Percentiles rank a stretch among this genome's conserved stretches.
phyloP scores from a whole-genome alignment of 2,888 invertebrate genomes.

The Epistrophe eligans region DNA sequence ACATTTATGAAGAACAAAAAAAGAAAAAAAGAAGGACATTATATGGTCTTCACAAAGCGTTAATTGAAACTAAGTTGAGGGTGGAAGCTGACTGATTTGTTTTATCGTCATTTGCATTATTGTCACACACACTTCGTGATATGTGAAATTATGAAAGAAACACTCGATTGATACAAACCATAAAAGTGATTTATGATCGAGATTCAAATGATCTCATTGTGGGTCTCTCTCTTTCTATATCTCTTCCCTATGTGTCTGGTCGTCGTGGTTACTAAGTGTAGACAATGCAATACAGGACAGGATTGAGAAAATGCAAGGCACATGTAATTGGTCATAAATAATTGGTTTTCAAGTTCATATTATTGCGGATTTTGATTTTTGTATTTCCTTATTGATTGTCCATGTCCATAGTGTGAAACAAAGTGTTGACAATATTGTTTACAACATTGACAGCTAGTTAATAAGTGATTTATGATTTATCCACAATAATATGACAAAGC shows the following conservation, averaged over 20 bases:
- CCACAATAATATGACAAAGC: background rate
- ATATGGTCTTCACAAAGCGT: conserved; percentile 6
- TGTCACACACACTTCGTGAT: conserved; percentile 64
- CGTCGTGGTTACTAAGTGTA: background rate
- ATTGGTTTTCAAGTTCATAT: conserved; percentile 29
- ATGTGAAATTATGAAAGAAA: conserved; percentile 52
- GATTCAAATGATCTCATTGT: conserved; percentile 44
- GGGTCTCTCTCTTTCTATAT: background rate
- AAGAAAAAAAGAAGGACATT: conserved; percentile 9
- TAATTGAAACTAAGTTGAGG: conserved; percentile 25
- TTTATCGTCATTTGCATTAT: conserved; percentile 69
- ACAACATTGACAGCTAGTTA: conserved; percentile 8
- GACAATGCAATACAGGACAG: background rate
- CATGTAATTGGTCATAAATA: conserved; percentile 37
- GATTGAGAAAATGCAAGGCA: conserved; percentile 15
- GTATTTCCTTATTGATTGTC: conserved; percentile 11
- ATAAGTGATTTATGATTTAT: conserved; percentile 16
- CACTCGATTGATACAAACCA: conserved; percentile 48
- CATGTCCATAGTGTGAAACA: conserved; percentile 2
- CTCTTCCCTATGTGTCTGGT: background rate
- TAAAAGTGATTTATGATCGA: conserved; percentile 64
- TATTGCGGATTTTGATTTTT: conserved; percentile 14
- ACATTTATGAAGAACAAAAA: background rate
- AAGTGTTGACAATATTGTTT: conserved; percentile 24
- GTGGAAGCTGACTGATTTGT: conserved; percentile 69